Evolutionary conservation across 2,797 vertebrate species (phyloP).

Genomic region (Anabacerthia variegaticeps): DNA sequence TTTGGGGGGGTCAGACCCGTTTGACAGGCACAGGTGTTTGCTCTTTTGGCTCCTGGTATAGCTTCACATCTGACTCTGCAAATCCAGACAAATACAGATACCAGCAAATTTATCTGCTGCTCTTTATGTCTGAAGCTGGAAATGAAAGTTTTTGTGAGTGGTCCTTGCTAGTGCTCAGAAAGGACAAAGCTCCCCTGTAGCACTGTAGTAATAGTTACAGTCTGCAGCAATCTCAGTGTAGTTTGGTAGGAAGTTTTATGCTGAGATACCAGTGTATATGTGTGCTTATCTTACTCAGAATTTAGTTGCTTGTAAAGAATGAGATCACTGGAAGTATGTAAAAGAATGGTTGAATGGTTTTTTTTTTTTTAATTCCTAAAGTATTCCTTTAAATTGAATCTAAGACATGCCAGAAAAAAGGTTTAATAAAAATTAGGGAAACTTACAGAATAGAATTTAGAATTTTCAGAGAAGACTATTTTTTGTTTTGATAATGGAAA

Average conservation of each 20-base stretch:
- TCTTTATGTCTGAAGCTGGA: not conserved
- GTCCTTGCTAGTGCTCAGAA: not conserved
- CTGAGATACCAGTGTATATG: not conserved
- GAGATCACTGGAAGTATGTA: not conserved
- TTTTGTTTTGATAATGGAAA: not conserved
- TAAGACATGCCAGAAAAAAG: not conserved
- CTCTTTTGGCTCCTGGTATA: not conserved
- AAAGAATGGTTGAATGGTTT: not conserved
- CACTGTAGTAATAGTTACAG: not conserved
- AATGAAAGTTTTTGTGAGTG: not conserved
- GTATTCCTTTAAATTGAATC: not conserved
- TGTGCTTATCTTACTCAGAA: not conserved
- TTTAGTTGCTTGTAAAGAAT: not conserved
- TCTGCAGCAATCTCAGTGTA: not conserved
- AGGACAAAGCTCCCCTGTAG: not conserved
- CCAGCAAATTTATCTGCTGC: not conserved
- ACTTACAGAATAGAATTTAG: not conserved
- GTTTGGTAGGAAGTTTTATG: not conserved
- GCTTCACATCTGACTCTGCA: not conserved
- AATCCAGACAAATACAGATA: not conserved
- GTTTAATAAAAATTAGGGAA: not conserved
- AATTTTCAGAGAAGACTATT: not conserved
- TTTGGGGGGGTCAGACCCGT: not conserved
- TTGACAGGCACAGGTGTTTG: not conserved
- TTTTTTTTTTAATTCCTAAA: not conserved